These are phyloP conservation scores for Psilopogon haemacephalus DNA, from an alignment of 2,113 vertebrate genomes.

Conservation along the genomic window DNA sequence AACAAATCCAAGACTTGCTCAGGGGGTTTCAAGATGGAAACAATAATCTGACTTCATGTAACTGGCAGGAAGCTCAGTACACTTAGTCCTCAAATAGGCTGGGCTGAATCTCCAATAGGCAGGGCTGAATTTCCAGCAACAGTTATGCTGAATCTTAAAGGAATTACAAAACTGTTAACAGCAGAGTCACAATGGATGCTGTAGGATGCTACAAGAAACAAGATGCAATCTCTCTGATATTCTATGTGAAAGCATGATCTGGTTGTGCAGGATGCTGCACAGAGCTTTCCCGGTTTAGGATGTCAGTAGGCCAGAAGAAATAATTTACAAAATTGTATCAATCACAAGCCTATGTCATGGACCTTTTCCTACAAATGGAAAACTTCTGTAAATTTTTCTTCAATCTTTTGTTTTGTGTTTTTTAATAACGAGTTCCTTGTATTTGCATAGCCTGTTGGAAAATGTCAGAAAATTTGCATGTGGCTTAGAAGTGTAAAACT, in stretches of 20 bases:
- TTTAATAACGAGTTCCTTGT: not conserved
- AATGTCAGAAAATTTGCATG: constrained; percentile 1
- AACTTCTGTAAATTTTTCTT: not conserved
- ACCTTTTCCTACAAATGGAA: not conserved
- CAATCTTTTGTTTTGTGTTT: not conserved
- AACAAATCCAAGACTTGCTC: not conserved
- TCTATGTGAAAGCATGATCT: not conserved
- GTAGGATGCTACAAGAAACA: not conserved
- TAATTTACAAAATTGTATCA: not conserved
- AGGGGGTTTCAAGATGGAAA: not conserved
- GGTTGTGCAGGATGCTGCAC: not conserved
- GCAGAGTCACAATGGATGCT: not conserved
- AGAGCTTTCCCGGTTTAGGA: not conserved
- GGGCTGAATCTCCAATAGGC: not conserved
- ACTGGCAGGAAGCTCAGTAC: not conserved
- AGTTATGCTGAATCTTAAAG: not conserved
- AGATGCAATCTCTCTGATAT: not conserved
- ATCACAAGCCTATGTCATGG: not conserved
- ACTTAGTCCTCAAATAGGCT: not conserved
- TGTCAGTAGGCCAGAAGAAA: not conserved
- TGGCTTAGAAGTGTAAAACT: constrained; percentile 35
- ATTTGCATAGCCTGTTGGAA: not conserved
- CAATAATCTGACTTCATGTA: not conserved
- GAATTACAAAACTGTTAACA: not conserved
- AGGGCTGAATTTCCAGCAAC: not conserved